Percentiles rank a stretch among this genome's conserved stretches.
These are phyloP conservation scores for Triplophysa bombifrons DNA, from an alignment of 2,797 vertebrate genomes.

Conservation along the genomic window DNA sequence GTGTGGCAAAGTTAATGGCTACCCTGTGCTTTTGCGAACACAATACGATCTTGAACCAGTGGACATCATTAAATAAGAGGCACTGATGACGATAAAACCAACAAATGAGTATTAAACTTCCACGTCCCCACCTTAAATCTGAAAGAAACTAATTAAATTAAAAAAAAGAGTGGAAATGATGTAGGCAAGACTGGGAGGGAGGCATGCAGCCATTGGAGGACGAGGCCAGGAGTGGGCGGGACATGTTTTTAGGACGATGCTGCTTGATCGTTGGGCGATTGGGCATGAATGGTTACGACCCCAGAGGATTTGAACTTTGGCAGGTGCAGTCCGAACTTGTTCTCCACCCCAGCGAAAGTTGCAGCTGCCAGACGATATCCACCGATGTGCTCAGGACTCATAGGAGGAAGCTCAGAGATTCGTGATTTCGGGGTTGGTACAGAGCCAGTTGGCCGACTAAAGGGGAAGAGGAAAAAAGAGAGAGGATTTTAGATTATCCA, in stretches of 20 bases:
- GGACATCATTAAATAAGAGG: conserved; percentile 43
- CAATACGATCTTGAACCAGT: conserved; percentile 20
- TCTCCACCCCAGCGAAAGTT: conserved; percentile 97
- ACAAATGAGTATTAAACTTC: conserved; percentile 21
- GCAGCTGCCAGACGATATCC: conserved; percentile 95
- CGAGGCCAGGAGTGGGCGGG: conserved; percentile 34
- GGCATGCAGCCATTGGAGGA: conserved; percentile 69
- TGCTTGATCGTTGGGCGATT: conserved; percentile 59
- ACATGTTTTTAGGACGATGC: conserved; percentile 67
- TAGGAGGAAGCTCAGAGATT: conserved; percentile 92
- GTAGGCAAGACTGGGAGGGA: conserved; percentile 66
- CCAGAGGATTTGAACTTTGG: conserved; percentile 91
- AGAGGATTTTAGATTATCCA: background rate
- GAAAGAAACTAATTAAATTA: conserved; percentile 38
- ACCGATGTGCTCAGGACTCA: conserved; percentile 88
- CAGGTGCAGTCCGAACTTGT: conserved; percentile 97
- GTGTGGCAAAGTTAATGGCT: conserved; percentile 2
- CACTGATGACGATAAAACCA: conserved; percentile 47
- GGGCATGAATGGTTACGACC: conserved; percentile 73
- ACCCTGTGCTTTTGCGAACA: conserved; percentile 24
- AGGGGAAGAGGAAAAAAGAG: background rate
- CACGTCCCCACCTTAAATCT: conserved; percentile 27
- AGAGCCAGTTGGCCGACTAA: conserved; percentile 88
- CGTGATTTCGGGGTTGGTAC: conserved; percentile 88
- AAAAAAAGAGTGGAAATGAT: conserved; percentile 48